phyloP scores from a whole-genome alignment of 1,140 invertebrate genomes.

The Brachionus manjavacas region DNA sequence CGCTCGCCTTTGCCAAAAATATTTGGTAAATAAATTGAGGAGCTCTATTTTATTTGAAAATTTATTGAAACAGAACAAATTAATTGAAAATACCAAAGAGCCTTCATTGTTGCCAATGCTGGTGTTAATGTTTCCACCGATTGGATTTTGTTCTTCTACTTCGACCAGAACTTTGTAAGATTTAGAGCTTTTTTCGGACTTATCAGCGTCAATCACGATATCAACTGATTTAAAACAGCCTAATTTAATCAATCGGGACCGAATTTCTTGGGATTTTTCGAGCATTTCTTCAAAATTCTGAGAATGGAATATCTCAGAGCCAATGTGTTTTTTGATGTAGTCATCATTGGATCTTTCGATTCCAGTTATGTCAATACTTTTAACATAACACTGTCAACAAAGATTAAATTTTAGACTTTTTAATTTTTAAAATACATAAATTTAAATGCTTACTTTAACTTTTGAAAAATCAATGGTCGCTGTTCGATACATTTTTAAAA shows the following conservation, averaged over 20 bases:
- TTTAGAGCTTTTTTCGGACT: conserved; percentile 57
- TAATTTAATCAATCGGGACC: conserved; percentile 67
- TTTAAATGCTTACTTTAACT: conserved; percentile 32
- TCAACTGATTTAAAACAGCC: conserved; percentile 76
- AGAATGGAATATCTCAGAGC: conserved; percentile 43
- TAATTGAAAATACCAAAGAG: conserved; percentile 60
- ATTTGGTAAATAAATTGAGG: conserved; percentile 70
- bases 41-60: conserved; percentile 22
- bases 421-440: neutral
- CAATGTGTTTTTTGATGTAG: conserved; percentile 68
- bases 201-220: conserved; percentile 70
- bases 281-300: conserved; percentile 44
- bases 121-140: conserved; percentile 74
- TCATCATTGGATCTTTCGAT: conserved; percentile 76
- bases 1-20: conserved; percentile 74
- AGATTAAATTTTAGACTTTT: neutral
- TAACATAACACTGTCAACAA: conserved; percentile 63
- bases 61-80: neutral
- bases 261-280: conserved; percentile 60
- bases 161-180: conserved; percentile 78
- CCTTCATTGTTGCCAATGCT: conserved; percentile 79
- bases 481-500: neutral
- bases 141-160: conserved; percentile 68
- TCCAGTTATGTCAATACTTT: conserved; percentile 73
- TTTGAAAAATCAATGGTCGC: neutral